Evolutionary conservation across 2,888 invertebrate genomes (phyloP).

Genomic region (Microplitis manilae): DNA sequence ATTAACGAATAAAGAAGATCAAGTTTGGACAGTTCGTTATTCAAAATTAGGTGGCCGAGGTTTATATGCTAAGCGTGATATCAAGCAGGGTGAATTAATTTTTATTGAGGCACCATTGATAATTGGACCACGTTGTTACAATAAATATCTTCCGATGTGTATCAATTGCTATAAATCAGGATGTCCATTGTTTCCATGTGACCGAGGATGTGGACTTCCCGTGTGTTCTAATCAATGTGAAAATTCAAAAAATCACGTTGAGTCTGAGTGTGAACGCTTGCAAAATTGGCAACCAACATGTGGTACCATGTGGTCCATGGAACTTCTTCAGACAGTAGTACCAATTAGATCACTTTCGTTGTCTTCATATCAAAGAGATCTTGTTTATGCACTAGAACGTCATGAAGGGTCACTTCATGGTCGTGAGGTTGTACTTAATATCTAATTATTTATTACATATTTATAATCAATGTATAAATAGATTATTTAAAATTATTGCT

Average conservation of each 20-base stretch:
- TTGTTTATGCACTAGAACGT: constrained; percentile 74
- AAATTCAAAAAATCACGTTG: constrained; percentile 74
- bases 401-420: constrained; percentile 75
- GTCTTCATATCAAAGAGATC: constrained; percentile 71
- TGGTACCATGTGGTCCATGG: constrained; percentile 63
- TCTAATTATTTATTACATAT: too few species aligned
- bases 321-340: constrained; percentile 70
- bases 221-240: constrained; percentile 80
- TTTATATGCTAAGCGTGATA: constrained; percentile 79
- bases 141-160: constrained; percentile 75
- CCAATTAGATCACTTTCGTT: constrained; percentile 72
- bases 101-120: constrained; percentile 82
- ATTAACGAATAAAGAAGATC: constrained; percentile 24
- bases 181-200: constrained; percentile 73
- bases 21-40: constrained; percentile 75
- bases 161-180: constrained; percentile 76
- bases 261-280: constrained; percentile 78
- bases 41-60: constrained; percentile 81
- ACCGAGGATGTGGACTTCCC: constrained; percentile 78
- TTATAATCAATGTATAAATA: neutral
- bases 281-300: constrained; percentile 74
- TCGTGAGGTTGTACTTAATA: constrained; percentile 70
- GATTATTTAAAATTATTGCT: neutral
- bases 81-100: constrained; percentile 79
- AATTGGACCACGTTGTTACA: constrained; percentile 78